These are phyloP conservation scores for Triops cancriformis DNA, from an alignment of 1,140 invertebrate genomes.

Conservation along the genomic window DNA sequence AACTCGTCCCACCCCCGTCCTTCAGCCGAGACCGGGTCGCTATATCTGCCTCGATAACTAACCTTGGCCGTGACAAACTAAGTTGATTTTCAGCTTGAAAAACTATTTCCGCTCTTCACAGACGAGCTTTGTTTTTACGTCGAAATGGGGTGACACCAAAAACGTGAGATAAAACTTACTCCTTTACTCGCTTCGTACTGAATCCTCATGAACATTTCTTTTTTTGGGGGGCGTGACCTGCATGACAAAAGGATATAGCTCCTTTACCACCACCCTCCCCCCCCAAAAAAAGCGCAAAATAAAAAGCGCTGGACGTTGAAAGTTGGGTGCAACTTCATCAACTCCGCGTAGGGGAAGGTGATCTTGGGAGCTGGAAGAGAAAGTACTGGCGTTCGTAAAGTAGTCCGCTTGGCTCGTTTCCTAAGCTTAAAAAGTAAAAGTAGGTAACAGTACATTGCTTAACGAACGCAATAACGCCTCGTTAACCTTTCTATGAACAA, in stretches of 20 bases:
- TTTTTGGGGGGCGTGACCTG: no score
- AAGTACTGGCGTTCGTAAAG: not conserved
- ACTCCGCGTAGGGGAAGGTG: not conserved
- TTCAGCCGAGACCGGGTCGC: not conserved
- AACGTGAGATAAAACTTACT: no score
- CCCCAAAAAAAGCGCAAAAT: no score
- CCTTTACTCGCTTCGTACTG: no score
- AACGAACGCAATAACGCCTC: not conserved
- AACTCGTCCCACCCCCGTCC: not conserved
- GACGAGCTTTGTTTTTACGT: no score
- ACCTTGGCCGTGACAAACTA: not conserved
- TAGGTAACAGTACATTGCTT: not conserved
- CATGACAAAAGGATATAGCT: no score
- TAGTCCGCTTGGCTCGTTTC: not conserved
- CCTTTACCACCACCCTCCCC: no score
- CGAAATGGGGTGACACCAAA: no score
- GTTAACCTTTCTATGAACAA: not conserved
- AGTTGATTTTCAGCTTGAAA: not conserved
- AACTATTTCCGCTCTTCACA: not conserved
- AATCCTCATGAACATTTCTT: no score
- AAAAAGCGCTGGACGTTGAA: not conserved
- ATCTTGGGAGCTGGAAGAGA: conserved; percentile 2
- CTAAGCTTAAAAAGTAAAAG: not conserved
- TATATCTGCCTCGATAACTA: not conserved
- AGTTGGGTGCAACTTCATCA: not conserved